Conservation (phyloP, 2,113 vertebrate species). For the Sander lucioperca region DNA sequence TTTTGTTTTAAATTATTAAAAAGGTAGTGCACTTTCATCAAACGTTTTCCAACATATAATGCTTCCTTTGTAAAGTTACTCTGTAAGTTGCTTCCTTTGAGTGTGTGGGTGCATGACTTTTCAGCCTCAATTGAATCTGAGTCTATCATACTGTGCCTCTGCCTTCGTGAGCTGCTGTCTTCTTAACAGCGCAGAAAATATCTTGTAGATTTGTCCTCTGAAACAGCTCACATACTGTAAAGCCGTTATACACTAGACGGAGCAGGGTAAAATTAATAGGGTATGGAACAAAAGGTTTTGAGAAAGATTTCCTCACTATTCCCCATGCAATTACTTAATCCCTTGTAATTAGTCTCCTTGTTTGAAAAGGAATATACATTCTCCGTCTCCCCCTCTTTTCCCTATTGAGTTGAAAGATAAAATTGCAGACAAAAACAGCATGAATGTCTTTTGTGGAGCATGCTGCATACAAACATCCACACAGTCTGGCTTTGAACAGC, state of each 20-base stretch:
- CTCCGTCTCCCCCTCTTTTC: conserved; percentile 35
- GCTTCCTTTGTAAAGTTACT: conserved; percentile 21
- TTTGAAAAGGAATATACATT: conserved; percentile 67
- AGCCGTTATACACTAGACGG: conserved; percentile 34
- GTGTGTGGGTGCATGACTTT: conserved; percentile 21
- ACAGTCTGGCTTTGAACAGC: conserved; percentile 35
- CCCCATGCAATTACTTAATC: conserved; percentile 72
- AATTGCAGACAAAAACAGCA: conserved; percentile 50
- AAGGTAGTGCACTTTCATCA: conserved; percentile 29
- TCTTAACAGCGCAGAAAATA: conserved; percentile 38
- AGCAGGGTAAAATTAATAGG: conserved; percentile 61
- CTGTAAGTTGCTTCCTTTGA: conserved; percentile 15
- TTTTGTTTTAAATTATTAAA: conserved; percentile 46
- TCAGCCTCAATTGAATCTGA: conserved; percentile 28
- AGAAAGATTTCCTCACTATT: conserved; percentile 68
- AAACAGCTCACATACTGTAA: conserved; percentile 40
- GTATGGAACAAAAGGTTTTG: conserved; percentile 73
- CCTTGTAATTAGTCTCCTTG: conserved; percentile 74
- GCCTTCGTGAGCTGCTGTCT: conserved; percentile 29
- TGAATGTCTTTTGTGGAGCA: conserved; percentile 47
- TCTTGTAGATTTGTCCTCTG: conserved; percentile 53
- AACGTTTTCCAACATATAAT: conserved; percentile 32
- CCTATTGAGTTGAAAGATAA: conserved; percentile 45
- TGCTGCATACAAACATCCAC: conserved; percentile 49
- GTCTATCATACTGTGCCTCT: conserved; percentile 17